Conservation (phyloP, 2,113 vertebrate species). For the Octodon degus region DNA sequence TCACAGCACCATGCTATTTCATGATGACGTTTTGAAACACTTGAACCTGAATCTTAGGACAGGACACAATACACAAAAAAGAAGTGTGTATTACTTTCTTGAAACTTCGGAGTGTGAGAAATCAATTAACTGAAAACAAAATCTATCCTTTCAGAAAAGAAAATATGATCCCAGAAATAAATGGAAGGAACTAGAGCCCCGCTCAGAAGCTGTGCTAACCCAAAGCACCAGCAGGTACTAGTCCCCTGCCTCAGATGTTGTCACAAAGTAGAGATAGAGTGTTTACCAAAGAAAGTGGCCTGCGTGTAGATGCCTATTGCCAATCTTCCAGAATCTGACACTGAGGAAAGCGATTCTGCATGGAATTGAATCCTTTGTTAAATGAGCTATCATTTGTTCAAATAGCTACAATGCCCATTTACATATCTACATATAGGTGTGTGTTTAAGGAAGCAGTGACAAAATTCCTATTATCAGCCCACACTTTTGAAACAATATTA, state of each 20-base stretch:
- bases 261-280: background rate
- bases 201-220: background rate
- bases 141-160: background rate
- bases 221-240: background rate
- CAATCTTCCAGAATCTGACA: background rate
- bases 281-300: background rate
- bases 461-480: background rate
- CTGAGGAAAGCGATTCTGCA: background rate
- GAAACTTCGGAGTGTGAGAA: background rate
- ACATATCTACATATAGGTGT: background rate
- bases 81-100: background rate
- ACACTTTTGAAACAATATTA: background rate
- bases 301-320: too few species aligned
- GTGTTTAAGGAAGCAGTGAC: background rate
- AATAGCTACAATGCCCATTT: background rate
- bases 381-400: background rate
- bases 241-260: background rate
- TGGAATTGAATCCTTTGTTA: background rate
- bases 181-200: background rate
- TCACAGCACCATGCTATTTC: background rate
- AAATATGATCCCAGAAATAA: background rate
- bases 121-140: background rate
- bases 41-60: background rate
- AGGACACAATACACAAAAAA: background rate
- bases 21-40: background rate